Evolutionary conservation across 2,888 invertebrate species (phyloP), one percentile per base, ranked within the genome.

Genomic region (Drosophila leonis): DNA sequence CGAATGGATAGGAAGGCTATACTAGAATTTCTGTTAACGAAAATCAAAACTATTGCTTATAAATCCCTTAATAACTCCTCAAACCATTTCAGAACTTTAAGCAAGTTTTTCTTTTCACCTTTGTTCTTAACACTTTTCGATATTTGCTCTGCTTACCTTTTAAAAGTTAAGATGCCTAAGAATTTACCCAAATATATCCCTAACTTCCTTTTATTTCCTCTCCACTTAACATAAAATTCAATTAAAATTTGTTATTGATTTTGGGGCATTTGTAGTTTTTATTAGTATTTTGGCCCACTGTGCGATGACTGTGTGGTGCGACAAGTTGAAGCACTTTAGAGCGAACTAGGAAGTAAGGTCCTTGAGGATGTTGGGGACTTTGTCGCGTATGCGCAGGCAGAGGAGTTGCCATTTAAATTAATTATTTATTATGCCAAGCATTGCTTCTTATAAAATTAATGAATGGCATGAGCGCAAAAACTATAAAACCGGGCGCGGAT

Each of bases 361-460:
- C 42, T 54, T 54, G 54, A 44, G 39, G 56, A 65, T 66, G 66
- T 33, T 39, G 57, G 35, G 18, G 54, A 71, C 65, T 68, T 72
- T 67, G 61, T 60, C 63, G 41, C 64, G 33, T 65, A 63, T 49
- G 59, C 56, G 62, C 49, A 72, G 72, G 59, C 66, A 65, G 54
- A 54, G 54, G 42, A 56, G 72, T 60, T 83, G 76, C 82, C 83
- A 83, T 90, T 91, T 89, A 89, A 91, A 91, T 91, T 89, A 91
- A 91, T 91, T 91, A 91, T 92, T 91, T 90, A 90, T 90, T 89
- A 83, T 80, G 83, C 82, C 80, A 78, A 82, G 88, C 90, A 83
- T 82, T 88, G 90, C 88, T 90, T 90, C 89, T 90, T 92, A 82
- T 83, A 88, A 90, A 90, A 91, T 91, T 90, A 92, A 92, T 92